phyloP scores from a whole-genome alignment of 2,113 vertebrate genomes.

The Myodes glareolus region DNA sequence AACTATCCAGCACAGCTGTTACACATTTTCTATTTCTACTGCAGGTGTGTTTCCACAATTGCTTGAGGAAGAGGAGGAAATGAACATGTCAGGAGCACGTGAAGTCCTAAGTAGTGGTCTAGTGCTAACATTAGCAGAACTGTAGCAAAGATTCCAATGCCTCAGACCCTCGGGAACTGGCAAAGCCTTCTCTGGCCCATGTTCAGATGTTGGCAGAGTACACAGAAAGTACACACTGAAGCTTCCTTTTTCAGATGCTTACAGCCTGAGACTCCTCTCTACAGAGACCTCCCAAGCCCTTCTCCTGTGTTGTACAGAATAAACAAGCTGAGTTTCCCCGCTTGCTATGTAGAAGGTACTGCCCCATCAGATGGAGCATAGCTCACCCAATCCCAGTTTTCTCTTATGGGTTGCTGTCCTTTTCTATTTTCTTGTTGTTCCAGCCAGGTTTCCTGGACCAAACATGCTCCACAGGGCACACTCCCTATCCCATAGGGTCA shows the following conservation, averaged over 20 bases:
- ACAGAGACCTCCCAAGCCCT: not conserved
- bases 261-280: not conserved
- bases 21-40: not conserved
- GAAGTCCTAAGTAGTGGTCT: not conserved
- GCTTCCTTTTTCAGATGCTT: not conserved
- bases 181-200: not conserved
- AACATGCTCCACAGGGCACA: not conserved
- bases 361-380: not conserved
- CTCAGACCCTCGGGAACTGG: not conserved
- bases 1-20: not conserved
- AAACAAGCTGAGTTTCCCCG: not conserved
- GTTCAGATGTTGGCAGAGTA: not conserved
- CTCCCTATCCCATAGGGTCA: not conserved
- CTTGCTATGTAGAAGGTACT: not conserved
- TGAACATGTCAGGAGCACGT: not conserved
- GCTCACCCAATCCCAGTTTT: not conserved
- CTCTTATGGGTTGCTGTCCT: not conserved
- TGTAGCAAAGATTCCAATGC: not conserved
- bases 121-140: not conserved
- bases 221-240: not conserved
- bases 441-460: not conserved
- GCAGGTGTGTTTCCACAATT: not conserved
- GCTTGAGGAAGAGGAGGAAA: not conserved
- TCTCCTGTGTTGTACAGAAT: not conserved
- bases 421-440: not conserved